Percentiles rank a stretch among this genome's conserved stretches.
These are phyloP conservation scores for Ricordea florida DNA, from an alignment of 92 coral and sea anemone genomes.

Conservation along the genomic window DNA sequence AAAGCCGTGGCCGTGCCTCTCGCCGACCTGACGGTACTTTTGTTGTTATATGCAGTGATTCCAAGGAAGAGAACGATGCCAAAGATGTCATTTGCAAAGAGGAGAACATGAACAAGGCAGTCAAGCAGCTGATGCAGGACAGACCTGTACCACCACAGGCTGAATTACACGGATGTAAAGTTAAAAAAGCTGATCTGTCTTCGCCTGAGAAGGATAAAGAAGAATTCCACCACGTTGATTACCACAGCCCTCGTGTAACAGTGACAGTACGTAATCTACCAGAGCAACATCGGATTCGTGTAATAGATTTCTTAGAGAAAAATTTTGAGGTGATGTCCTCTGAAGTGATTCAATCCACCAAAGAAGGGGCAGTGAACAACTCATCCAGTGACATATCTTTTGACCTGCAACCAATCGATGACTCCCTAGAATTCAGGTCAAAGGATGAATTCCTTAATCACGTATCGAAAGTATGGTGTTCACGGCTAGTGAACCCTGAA, in stretches of 20 bases:
- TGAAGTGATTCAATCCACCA: neutral
- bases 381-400: neutral
- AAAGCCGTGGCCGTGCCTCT: conserved; percentile 92
- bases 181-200: conserved; percentile 21
- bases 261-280: conserved; percentile 15
- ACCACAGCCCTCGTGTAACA: conserved; percentile 9
- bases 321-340: conserved; percentile 43
- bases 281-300: neutral
- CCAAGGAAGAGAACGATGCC: conserved; percentile 51
- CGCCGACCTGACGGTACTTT: conserved; percentile 82
- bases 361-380: neutral
- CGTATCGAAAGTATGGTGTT: conserved; percentile 39
- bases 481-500: neutral
- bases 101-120: conserved; percentile 70
- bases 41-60: conserved; percentile 78
- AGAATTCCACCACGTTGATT: neutral
- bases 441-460: conserved; percentile 26
- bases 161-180: conserved; percentile 58
- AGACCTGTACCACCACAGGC: conserved; percentile 27
- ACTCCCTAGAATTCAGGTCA: conserved; percentile 20
- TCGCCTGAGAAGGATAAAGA: neutral
- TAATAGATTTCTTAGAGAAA: conserved; percentile 1
- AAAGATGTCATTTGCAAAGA: conserved; percentile 55
- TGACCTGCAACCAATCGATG: conserved; percentile 15
- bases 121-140: conserved; percentile 32